Conservation (phyloP, 92 coral and sea anemone genomes). For the Epizoanthus illoricatus region DNA sequence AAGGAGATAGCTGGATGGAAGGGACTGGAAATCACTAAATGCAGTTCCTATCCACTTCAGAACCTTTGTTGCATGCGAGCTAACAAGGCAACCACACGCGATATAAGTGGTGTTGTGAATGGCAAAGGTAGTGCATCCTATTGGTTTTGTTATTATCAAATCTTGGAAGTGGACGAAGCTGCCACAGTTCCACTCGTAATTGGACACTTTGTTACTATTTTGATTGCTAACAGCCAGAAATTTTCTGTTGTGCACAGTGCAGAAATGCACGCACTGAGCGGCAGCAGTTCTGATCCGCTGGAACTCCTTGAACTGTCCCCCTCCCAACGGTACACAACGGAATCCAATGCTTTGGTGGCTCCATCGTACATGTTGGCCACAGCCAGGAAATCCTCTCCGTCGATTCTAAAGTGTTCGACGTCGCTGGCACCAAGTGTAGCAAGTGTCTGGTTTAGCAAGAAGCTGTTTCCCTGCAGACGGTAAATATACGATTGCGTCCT, state of each 20-base stretch:
- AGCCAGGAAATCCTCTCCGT: no score
- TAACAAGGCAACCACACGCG: not conserved
- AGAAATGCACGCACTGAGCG: not conserved
- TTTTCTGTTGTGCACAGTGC: not conserved
- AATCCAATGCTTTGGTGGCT: not conserved
- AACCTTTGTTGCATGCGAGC: not conserved
- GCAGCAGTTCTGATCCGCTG: not conserved
- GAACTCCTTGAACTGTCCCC: no score
- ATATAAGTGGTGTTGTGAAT: not conserved
- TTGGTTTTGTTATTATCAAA: no score
- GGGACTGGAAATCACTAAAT: not conserved
- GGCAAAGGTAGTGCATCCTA: not conserved
- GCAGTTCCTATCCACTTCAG: not conserved
- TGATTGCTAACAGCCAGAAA: not conserved
- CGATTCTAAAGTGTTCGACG: not conserved
- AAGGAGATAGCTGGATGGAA: not conserved
- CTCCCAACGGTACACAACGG: not conserved
- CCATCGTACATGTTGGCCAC: not conserved
- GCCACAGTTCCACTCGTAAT: not conserved
- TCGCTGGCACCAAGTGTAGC: not conserved
- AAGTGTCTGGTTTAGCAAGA: no score
- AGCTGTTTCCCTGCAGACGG: no score
- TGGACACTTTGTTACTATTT: not conserved
- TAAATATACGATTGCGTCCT: no score
- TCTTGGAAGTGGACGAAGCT: not conserved